Evolutionary conservation across 2,888 invertebrate species (phyloP).

Genomic region (Limnephilus lunatus): DNA sequence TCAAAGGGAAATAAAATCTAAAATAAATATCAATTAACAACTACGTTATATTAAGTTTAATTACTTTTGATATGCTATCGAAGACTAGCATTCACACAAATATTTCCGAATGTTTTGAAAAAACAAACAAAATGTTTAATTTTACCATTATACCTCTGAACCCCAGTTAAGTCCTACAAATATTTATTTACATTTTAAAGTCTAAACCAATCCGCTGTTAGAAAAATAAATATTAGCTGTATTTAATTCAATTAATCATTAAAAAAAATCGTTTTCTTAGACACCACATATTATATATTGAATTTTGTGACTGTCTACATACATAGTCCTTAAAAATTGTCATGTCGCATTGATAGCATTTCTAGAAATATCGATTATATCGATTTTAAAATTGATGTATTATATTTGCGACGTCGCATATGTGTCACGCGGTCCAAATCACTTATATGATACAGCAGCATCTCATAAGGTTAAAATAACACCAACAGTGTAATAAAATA

Average conservation of each 20-base stretch:
- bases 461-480: not conserved
- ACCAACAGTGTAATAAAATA: no score
- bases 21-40: not conserved
- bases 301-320: not conserved
- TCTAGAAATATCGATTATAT: no score
- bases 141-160: constrained; percentile 12
- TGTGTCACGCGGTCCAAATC: not conserved
- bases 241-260: not conserved
- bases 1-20: not conserved
- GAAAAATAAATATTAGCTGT: not conserved
- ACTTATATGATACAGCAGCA: not conserved
- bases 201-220: not conserved
- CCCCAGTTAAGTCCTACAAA: constrained; percentile 9
- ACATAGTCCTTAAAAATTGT: not conserved
- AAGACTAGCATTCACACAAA: constrained; percentile 46
- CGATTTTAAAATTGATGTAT: not conserved
- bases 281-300: no score
- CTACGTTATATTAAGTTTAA: not conserved
- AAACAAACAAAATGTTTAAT: constrained; percentile 17
- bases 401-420: not conserved
- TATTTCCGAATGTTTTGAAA: not conserved
- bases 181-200: not conserved
- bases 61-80: constrained; percentile 17
- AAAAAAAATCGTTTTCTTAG: no score
- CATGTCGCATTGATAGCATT: no score